A percentile compares a stretch with the other conserved stretches of the same genome.
Evolutionary conservation across 2,888 invertebrate genomes (phyloP).

Genomic region (Coelinius sp.): DNA sequence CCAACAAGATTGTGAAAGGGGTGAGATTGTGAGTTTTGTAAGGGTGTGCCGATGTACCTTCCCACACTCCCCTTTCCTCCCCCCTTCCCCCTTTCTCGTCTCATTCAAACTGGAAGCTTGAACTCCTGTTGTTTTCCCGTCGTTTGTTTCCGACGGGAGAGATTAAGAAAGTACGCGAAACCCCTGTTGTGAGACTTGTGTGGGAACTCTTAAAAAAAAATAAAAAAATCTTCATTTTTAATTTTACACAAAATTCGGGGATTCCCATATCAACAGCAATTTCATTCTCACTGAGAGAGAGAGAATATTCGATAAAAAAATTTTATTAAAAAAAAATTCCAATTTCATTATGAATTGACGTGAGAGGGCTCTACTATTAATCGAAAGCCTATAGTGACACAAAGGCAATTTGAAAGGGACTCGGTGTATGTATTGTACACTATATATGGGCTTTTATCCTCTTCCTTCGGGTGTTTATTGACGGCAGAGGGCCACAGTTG

Average conservation of each 20-base stretch:
- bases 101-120: slow-evolving; percentile 39
- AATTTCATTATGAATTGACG: slow-evolving; percentile 5
- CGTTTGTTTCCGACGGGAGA: slow-evolving; percentile 52
- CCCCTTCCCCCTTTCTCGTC: no score
- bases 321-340: neutral
- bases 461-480: slow-evolving; percentile 18
- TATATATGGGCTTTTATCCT: slow-evolving; percentile 2
- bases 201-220: slow-evolving; percentile 40
- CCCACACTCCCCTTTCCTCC: slow-evolving; percentile 40
- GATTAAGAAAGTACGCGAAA: slow-evolving; percentile 67
- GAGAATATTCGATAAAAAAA: no score
- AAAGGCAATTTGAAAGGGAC: neutral
- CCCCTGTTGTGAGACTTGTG: slow-evolving; percentile 50
- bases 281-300: no score
- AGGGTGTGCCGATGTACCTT: slow-evolving; percentile 42
- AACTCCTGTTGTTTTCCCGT: slow-evolving; percentile 53
- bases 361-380: neutral
- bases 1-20: slow-evolving; percentile 32
- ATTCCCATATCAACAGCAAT: no score
- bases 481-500: slow-evolving; percentile 22
- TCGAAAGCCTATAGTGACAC: neutral
- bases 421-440: slow-evolving; percentile 8
- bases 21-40: slow-evolving; percentile 37
- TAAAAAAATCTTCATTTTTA: no score
- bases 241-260: no score